Percentiles rank a stretch among this genome's conserved stretches.
Conservation (phyloP, 2,797 vertebrate genomes). For the Pygocentrus nattereri region DNA sequence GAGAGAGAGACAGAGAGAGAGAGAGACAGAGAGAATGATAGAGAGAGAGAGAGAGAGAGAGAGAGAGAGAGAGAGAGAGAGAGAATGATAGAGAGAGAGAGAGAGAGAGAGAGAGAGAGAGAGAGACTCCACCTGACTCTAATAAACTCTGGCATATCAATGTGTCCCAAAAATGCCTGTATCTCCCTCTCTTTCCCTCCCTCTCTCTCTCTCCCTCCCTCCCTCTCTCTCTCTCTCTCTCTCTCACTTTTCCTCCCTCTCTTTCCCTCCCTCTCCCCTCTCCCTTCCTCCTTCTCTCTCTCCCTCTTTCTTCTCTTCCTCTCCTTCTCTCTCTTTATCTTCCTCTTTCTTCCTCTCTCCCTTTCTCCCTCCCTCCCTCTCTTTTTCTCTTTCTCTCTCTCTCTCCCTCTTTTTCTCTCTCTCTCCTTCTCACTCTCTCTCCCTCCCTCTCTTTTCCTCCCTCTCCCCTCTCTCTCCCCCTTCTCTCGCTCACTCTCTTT, state of each 20-base stretch:
- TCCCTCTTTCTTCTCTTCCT: too few relatives aligned
- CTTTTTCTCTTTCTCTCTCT: too few relatives aligned
- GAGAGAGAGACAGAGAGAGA: slow-evolving; percentile 20
- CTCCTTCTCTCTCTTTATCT: not conserved
- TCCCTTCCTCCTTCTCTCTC: too few relatives aligned
- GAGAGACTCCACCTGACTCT: slow-evolving; percentile 67
- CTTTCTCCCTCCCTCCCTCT: too few relatives aligned
- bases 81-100: not conserved
- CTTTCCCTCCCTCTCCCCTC: too few relatives aligned
- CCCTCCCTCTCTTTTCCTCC: too few relatives aligned
- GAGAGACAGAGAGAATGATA: slow-evolving; percentile 16
- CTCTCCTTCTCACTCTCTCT: too few relatives aligned
- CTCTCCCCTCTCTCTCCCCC: too few relatives aligned
- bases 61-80: slow-evolving; percentile 8
- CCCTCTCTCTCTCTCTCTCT: too few relatives aligned
- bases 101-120: slow-evolving; percentile 35
- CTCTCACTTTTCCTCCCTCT: too few relatives aligned
- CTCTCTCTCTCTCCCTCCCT: not conserved
- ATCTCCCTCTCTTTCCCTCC: not conserved
- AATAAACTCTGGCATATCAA: slow-evolving; percentile 56
- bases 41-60: slow-evolving; percentile 30
- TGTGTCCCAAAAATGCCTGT: slow-evolving; percentile 47
- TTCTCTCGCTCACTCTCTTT: too few relatives aligned
- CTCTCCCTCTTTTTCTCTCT: too few relatives aligned
- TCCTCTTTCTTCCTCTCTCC: not conserved